Percentiles rank a stretch among this genome's conserved stretches.
Conservation (phyloP, 1,140 invertebrate genomes). For the Cecropterus lyciades region DNA sequence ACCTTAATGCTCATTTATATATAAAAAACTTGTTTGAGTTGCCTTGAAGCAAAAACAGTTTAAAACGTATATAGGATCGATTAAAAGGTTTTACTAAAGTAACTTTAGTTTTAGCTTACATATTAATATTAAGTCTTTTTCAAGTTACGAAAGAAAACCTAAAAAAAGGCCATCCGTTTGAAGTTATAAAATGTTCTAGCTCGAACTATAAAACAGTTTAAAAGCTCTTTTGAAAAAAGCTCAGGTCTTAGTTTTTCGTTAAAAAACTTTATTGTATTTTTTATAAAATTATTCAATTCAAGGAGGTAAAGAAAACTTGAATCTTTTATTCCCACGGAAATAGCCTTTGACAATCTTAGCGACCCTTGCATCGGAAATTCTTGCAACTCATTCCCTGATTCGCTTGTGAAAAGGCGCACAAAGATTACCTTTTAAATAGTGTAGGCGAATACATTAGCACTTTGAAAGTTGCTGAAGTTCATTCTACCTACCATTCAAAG, state of each 20-base stretch:
- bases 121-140: too few species aligned
- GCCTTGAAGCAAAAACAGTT: too few species aligned
- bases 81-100: too few species aligned
- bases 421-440: slow-evolving; percentile 20
- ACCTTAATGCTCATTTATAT: too few species aligned
- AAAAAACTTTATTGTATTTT: not conserved
- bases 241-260: not conserved
- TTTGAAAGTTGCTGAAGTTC: slow-evolving; percentile 15
- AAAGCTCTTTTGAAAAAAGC: not conserved
- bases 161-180: too few species aligned
- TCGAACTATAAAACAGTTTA: not conserved
- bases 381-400: slow-evolving; percentile 31
- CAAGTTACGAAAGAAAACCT: too few species aligned
- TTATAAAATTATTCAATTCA: not conserved
- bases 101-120: too few species aligned
- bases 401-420: slow-evolving; percentile 13
- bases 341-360: slow-evolving; percentile 23
- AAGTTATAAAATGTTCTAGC: too few species aligned
- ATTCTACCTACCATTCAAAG: slow-evolving; percentile 2
- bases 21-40: too few species aligned
- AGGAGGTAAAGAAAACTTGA: not conserved
- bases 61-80: too few species aligned
- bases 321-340: not conserved
- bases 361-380: slow-evolving; percentile 27
- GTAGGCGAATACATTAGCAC: slow-evolving; percentile 21